Conservation (phyloP, 2,797 vertebrate genomes). For the Hyperoplus lanceolatus region DNA sequence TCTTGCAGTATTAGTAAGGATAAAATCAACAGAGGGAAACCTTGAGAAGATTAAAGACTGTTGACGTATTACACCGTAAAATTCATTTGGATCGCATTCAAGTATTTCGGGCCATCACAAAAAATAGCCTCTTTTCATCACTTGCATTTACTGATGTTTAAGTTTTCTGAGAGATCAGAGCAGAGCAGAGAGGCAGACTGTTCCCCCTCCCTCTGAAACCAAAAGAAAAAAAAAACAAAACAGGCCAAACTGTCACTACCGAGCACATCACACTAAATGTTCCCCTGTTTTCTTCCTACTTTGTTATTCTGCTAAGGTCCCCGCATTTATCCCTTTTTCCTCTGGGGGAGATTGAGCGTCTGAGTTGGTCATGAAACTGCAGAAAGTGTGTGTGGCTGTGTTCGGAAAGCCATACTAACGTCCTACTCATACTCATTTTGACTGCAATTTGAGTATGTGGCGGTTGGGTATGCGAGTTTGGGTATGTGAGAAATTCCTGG, state of each 20-base stretch:
- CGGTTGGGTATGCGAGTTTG: too few relatives aligned
- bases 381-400: too few relatives aligned
- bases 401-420: too few relatives aligned
- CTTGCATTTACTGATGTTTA: background rate
- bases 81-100: background rate
- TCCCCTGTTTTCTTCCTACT: constrained; percentile 32
- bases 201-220: constrained; percentile 30
- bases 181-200: constrained; percentile 1
- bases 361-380: background rate
- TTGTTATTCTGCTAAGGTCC: constrained; percentile 44
- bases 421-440: too few relatives aligned
- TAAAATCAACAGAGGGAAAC: background rate
- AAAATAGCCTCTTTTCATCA: constrained; percentile 16
- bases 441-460: too few relatives aligned
- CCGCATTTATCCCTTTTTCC: background rate
- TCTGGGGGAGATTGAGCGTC: constrained; percentile 1
- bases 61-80: constrained; percentile 1
- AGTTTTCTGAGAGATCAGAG: constrained; percentile 20
- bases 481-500: too few relatives aligned
- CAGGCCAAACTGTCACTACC: constrained; percentile 48
- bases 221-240: constrained; percentile 24
- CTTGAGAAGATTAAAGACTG: constrained; percentile 16
- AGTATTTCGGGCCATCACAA: background rate
- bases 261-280: constrained; percentile 51
- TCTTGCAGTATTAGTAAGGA: too few relatives aligned